Conservation (phyloP, 2,797 vertebrate species). For the Catostomus latipinnis region DNA sequence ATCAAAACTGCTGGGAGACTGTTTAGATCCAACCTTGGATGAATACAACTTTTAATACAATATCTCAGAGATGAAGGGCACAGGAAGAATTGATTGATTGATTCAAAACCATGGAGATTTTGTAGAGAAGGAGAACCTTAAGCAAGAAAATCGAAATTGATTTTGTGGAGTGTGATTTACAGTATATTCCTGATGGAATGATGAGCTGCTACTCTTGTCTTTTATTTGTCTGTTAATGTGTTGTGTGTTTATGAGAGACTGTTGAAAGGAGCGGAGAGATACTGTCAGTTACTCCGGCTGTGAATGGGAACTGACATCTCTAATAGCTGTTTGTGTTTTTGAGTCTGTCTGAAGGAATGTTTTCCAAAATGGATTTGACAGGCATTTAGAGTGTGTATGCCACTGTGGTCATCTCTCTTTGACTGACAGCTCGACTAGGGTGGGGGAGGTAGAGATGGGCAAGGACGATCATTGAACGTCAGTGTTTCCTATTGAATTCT, state of each 20-base stretch:
- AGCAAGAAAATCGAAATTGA: constrained; percentile 51
- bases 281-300: constrained; percentile 34
- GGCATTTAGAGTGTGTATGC: constrained; percentile 30
- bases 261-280: constrained; percentile 16
- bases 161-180: constrained; percentile 42
- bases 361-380: constrained; percentile 55
- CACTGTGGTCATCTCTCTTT: constrained; percentile 42
- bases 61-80: constrained; percentile 24
- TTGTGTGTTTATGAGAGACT: constrained; percentile 35
- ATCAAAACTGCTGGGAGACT: constrained; percentile 9
- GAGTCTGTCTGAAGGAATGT: constrained; percentile 33
- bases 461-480: background rate
- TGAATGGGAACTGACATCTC: constrained; percentile 49
- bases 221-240: constrained; percentile 37
- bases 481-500: too few relatives aligned
- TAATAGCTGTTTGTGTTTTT: constrained; percentile 57
- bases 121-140: constrained; percentile 34
- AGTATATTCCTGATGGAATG: constrained; percentile 33
- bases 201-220: constrained; percentile 29
- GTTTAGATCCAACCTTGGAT: constrained; percentile 24
- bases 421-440: constrained; percentile 42
- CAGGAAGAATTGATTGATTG: constrained; percentile 12
- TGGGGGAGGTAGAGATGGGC: constrained; percentile 6
- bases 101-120: constrained; percentile 43
- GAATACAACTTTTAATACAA: constrained; percentile 29